Base-by-base conservation (phyloP, 64 coral and sea anemone species). In the Astreopora myriophthalma region DNA sequence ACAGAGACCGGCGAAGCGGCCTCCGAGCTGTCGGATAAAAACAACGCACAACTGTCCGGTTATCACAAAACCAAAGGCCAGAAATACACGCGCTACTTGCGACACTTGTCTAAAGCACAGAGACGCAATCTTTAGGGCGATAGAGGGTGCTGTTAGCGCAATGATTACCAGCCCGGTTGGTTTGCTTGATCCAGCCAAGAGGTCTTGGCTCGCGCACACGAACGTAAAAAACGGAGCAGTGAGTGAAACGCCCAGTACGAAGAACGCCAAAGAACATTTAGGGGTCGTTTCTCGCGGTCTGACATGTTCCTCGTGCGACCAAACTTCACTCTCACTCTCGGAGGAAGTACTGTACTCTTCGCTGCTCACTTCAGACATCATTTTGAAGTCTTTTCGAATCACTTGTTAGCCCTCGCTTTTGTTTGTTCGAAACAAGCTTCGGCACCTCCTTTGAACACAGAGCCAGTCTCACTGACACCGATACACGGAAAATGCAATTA, bases 191-290 rank as follows among this genome's bases (percentile, higher is more conserved):
- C 94, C 94, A 5, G 94, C 82, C 22, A 96, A 58, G 34, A 92
- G 52, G 35, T 96, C 94, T 73, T 96, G 75, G 17, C 79, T 58
- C 3, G 90, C 89, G 40, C 90, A 96, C 49, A 96, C 81, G 2
- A 92, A 66, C 52, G 88, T 73, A 8, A 76, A 77, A 32, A 92
- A 96, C 2, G 90, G 72, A 3, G 90, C 85, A 46, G 49, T 55
- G 0, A 96, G 58, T 29, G 76, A 30, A 75, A 91, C 70, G 35
- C 94, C 94, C 7, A 96, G 90, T 26, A 92, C 48, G 22, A 89
- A 92, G 48, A 75, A 87, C 20, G 67, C 84, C 44, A 86, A 8
- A 10, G 72, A 40, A 67, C 75, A 86, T 28, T 86, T 63, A 0
- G 71, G 57, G 10, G 22, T 83, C 7, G 52, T 64, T 64, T 83